A percentile compares a stretch with the other conserved stretches of the same genome.
Evolutionary conservation across 2,888 invertebrate species (phyloP).

Genomic region (Tiphia femorata): DNA sequence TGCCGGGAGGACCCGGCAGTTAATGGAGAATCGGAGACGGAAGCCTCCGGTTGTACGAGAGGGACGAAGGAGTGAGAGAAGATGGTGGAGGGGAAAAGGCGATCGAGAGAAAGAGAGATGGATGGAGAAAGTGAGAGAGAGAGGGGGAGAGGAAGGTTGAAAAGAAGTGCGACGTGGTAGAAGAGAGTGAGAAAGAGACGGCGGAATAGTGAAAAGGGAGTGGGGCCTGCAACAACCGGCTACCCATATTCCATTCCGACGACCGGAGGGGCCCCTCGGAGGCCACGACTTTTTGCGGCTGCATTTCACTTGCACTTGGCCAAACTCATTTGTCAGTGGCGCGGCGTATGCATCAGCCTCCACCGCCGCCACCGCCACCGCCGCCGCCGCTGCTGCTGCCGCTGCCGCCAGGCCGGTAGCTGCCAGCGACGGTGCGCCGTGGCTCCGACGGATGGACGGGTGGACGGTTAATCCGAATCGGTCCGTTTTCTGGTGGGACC

Average conservation of each 20-base stretch:
- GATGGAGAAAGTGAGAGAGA: constrained; percentile 22
- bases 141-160: not conserved
- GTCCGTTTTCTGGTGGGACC: too few relatives aligned
- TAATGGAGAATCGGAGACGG: constrained; percentile 34
- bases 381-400: too few relatives aligned
- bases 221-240: constrained; percentile 10
- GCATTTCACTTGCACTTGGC: constrained; percentile 40
- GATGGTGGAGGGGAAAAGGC: too few relatives aligned
- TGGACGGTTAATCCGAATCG: too few relatives aligned
- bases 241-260: constrained; percentile 36
- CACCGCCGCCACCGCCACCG: not conserved
- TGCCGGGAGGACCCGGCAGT: constrained; percentile 28
- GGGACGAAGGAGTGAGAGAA: too few relatives aligned
- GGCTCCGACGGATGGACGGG: too few relatives aligned
- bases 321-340: constrained; percentile 41
- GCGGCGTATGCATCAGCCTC: constrained; percentile 19
- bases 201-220: too few relatives aligned
- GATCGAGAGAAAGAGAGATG: not conserved
- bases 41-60: too few relatives aligned
- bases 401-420: too few relatives aligned
- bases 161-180: constrained; percentile 10
- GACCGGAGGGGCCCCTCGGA: constrained; percentile 12
- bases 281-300: constrained; percentile 32
- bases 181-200: constrained; percentile 16
- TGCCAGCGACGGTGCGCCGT: too few relatives aligned